Percentiles rank a stretch among this genome's conserved stretches.
These are phyloP conservation scores for Bombyx huttoni DNA, from an alignment of 2,888 invertebrate genomes.

Conservation along the genomic window DNA sequence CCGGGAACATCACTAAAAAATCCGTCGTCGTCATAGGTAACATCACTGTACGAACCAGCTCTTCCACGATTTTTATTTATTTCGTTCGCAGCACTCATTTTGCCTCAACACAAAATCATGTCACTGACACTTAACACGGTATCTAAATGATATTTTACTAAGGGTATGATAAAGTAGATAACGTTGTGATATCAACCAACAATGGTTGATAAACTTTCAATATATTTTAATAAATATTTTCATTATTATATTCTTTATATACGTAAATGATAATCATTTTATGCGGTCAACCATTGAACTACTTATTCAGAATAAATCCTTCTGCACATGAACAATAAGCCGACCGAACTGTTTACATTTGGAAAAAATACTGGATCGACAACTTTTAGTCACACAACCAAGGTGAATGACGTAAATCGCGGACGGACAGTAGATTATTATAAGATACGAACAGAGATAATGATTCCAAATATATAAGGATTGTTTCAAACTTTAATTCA, in stretches of 20 bases:
- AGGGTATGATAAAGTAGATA: constrained; percentile 35
- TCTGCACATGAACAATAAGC: constrained; percentile 37
- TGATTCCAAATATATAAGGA: not conserved
- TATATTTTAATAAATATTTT: constrained; percentile 11
- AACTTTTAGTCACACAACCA: constrained; percentile 47
- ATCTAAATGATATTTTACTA: constrained; percentile 26
- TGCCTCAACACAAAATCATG: constrained; percentile 15
- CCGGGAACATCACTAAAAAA: constrained; percentile 50
- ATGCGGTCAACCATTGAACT: constrained; percentile 6
- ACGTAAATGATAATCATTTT: constrained; percentile 9
- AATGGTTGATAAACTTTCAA: constrained; percentile 18
- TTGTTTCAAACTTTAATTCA: not conserved
- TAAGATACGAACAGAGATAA: constrained; percentile 13
- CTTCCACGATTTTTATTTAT: constrained; percentile 10
- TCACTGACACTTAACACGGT: constrained; percentile 26
- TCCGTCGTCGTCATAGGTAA: constrained; percentile 42
- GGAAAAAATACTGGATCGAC: constrained; percentile 49
- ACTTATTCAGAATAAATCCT: constrained; percentile 23
- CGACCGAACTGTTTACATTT: constrained; percentile 49
- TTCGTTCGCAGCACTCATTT: constrained; percentile 12
- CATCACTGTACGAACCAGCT: constrained; percentile 14
- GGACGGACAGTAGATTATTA: constrained; percentile 24
- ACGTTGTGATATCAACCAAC: constrained; percentile 11
- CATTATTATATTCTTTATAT: constrained; percentile 22
- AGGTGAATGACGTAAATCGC: constrained; percentile 48